Conservation (phyloP, 2,113 vertebrate species). For the Spermophilus dauricus region DNA sequence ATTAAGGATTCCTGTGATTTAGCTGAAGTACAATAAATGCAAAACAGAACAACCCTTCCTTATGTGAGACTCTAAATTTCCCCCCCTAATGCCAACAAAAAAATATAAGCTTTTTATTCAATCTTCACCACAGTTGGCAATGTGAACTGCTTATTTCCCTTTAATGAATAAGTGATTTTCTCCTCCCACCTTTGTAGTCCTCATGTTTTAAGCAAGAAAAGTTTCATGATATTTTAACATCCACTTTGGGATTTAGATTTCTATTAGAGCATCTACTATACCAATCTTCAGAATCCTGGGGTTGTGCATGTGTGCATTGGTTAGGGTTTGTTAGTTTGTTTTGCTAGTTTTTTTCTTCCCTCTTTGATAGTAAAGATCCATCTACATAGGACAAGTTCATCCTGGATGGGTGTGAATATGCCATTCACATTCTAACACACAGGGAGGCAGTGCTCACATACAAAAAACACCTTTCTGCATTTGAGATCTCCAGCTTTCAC, state of each 20-base stretch:
- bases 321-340: not conserved
- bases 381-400: not conserved
- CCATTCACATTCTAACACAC: not conserved
- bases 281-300: not conserved
- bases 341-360: not conserved
- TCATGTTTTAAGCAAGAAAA: slow-evolving; percentile 12
- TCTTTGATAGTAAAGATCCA: not conserved
- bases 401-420: no score
- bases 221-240: not conserved
- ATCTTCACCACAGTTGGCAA: not conserved
- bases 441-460: not conserved
- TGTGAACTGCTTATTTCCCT: not conserved
- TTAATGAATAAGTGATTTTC: not conserved
- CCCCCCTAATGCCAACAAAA: not conserved
- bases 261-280: not conserved
- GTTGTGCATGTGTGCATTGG: no score
- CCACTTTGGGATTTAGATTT: not conserved
- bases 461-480: slow-evolving; percentile 6
- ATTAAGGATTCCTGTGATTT: not conserved
- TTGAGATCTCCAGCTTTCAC: not conserved
- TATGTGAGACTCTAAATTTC: not conserved
- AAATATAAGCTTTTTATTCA: slow-evolving; percentile 10
- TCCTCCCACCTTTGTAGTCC: not conserved
- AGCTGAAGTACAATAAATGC: not conserved
- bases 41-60: not conserved